phyloP scores from a whole-genome alignment of 37 sponge, comb jelly and placozoan genomes.

The Geodia barretti region DNA sequence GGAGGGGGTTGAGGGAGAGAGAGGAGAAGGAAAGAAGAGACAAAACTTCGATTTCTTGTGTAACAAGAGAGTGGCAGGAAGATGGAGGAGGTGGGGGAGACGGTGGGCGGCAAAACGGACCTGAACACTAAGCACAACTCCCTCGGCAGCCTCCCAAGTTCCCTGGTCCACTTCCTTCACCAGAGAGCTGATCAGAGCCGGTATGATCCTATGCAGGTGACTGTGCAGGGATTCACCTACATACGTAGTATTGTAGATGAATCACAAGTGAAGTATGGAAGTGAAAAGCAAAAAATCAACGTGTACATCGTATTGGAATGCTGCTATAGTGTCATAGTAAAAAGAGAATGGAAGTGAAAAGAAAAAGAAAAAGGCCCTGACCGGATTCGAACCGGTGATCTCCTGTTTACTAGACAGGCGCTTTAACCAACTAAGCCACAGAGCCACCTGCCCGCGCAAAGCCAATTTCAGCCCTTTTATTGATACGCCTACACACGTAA shows the following conservation, averaged over 20 bases:
- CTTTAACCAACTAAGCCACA: constrained; percentile 7
- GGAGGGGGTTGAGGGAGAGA: neutral
- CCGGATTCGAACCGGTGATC: constrained; percentile 13
- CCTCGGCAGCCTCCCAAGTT: constrained; percentile 54
- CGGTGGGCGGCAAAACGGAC: constrained; percentile 1
- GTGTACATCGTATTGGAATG: no score
- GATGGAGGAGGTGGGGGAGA: no score
- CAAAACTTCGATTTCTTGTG: no score
- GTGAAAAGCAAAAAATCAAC: neutral
- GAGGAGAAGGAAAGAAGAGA: no score
- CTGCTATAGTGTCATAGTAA: no score
- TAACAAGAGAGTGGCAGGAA: no score
- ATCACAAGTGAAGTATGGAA: neutral
- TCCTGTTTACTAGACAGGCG: constrained; percentile 3
- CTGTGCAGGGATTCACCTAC: constrained; percentile 71
- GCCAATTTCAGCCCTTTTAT: no score
- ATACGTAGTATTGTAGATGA: no score
- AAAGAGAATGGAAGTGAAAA: neutral
- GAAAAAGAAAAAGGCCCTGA: constrained; percentile 5
- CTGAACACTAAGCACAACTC: constrained; percentile 22
- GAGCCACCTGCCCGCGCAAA: neutral
- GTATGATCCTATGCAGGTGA: constrained; percentile 75
- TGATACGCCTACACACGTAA: no score
- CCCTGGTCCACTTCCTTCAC: neutral
- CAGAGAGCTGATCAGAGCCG: constrained; percentile 68